Conservation (phyloP, 2,888 invertebrate species). For the Limnephilus auricula region DNA sequence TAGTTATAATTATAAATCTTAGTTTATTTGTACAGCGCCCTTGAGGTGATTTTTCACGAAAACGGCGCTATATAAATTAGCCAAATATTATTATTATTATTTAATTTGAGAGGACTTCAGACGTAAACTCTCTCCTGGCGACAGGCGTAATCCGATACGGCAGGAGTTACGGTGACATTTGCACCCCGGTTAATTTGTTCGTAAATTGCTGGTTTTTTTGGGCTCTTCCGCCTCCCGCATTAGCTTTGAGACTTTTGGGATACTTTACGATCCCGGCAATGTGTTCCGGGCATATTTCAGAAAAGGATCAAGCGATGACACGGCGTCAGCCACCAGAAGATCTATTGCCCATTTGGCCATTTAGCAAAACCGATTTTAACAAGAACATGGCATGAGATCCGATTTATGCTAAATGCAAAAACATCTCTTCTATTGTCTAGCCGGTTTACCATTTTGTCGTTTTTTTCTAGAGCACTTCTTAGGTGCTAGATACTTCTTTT, state of each 20-base stretch:
- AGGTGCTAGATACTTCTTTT: no score
- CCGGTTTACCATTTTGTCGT: no score
- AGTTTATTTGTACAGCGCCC: no score
- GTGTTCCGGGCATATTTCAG: constrained; percentile 48
- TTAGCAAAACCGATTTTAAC: constrained; percentile 23
- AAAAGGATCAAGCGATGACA: constrained; percentile 47
- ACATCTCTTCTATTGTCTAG: no score
- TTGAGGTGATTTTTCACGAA: no score
- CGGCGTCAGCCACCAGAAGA: constrained; percentile 27
- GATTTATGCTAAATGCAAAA: background rate
- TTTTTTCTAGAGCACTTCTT: no score
- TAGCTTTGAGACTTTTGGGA: constrained; percentile 17
- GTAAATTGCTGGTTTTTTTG: constrained; percentile 53
- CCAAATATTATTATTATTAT: no score
- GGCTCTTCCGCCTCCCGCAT: constrained; percentile 70
- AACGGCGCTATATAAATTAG: no score
- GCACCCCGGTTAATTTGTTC: constrained; percentile 61
- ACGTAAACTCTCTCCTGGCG: background rate
- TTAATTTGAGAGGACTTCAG: constrained; percentile 3
- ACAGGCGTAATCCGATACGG: constrained; percentile 42
- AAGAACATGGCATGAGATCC: background rate
- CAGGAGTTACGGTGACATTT: constrained; percentile 51
- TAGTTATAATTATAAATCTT: no score
- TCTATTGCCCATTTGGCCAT: constrained; percentile 35
- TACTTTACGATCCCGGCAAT: constrained; percentile 52